Evolutionary conservation across 2,888 invertebrate species (phyloP), one percentile per base, ranked within the genome.

Genomic region (Meganola albula): DNA sequence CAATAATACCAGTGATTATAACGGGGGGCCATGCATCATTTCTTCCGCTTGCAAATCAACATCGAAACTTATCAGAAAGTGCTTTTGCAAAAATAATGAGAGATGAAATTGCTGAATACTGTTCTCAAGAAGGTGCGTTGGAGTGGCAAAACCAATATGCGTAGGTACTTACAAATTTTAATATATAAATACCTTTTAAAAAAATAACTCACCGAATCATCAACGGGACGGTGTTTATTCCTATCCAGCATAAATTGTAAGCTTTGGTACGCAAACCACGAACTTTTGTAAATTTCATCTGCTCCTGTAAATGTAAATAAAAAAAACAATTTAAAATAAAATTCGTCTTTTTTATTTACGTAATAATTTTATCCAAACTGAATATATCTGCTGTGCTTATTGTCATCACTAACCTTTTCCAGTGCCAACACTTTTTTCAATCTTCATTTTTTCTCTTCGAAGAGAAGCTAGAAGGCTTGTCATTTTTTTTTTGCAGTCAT

Each of bases 401-500:
- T 28, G 28, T 28, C 28, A 29, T 29, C 18, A 20, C 26, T 26
- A 26, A 32, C 27, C 27, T 33, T 33, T 33, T 33, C 32, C 27
- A 22, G 32, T 13, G 27, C 32, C 32, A 23, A 27, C 23, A 33
- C 27, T 33, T 33, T 27, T 33, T 21, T 27, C 32, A 14, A 27
- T 27, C 32, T 33, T 33, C 27, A 27, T 20, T 33, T 33, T 33
- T 33, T 27, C 22, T 33, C 25, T 25, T 20, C 31, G 31, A 27
- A 33, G 23, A 11, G 32, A 26, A 33, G 27, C 32, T 27, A 33
- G 27, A 27, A 33, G 27, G 27, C 32, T 33, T 33, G 32, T 33
- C 27, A 33, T 33, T 33, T 33, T 31, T 32, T 33, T 33, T 33
- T 27, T 27, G 32, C 32, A 33, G 27, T 33, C 32, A 27, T 33